Evolutionary conservation across 2,113 vertebrate species (phyloP).

Genomic region (Thryonomys swinderianus): DNA sequence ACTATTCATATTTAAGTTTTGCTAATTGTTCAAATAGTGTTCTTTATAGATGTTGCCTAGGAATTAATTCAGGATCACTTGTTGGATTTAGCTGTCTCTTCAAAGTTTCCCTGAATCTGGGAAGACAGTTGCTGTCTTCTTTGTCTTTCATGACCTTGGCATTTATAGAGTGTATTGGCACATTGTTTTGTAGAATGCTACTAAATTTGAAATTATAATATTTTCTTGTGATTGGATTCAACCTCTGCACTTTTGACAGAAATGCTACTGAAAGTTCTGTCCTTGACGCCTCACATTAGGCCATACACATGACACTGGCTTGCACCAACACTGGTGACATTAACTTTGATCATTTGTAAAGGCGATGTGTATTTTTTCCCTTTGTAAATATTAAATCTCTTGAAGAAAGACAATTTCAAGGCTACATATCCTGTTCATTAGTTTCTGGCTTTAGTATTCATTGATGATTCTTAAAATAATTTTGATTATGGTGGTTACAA

Average conservation of each 20-base stretch:
- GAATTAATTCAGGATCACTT: neutral
- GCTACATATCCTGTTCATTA: neutral
- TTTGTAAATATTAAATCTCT: neutral
- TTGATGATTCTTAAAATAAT: neutral
- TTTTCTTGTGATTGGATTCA: constrained; percentile 25
- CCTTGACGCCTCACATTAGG: neutral
- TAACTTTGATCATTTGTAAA: neutral
- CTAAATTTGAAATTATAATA: constrained; percentile 27
- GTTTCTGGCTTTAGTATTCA: neutral
- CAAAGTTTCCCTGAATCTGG: neutral
- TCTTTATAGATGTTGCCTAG: neutral
- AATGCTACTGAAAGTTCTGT: neutral
- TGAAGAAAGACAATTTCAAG: neutral
- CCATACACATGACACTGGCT: neutral
- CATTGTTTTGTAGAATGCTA: constrained; percentile 43
- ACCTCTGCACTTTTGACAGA: neutral
- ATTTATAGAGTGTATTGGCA: neutral
- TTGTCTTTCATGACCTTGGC: constrained; percentile 8
- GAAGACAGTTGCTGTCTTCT: constrained; percentile 8
- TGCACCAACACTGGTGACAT: neutral
- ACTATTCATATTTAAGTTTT: constrained; percentile 38
- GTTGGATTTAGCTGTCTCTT: neutral
- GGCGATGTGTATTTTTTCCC: neutral
- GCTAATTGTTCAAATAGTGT: neutral
- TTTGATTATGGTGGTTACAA: neutral